A percentile compares a stretch with the other conserved stretches of the same genome.
phyloP scores from a whole-genome alignment of 2,113 vertebrate species.

The Thamnaconus septentrionalis region DNA sequence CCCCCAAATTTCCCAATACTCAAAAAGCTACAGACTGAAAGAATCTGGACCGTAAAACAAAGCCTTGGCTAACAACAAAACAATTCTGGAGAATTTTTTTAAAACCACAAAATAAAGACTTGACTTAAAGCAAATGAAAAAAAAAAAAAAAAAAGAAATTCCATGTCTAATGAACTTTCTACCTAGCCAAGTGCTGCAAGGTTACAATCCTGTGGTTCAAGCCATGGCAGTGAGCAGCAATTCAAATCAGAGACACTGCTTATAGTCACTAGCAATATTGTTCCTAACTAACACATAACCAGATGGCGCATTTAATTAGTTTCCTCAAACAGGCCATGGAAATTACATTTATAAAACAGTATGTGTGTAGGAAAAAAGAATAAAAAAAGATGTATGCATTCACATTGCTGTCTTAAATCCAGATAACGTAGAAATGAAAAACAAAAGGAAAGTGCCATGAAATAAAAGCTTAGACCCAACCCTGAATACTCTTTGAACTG shows the following conservation, averaged over 20 bases:
- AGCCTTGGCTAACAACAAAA: conserved; percentile 19
- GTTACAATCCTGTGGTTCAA: conserved; percentile 11
- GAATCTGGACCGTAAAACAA: conserved; percentile 6
- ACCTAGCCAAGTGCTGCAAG: not conserved
- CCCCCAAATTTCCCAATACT: conserved; percentile 23
- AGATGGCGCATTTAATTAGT: conserved; percentile 10
- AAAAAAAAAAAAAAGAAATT: not conserved
- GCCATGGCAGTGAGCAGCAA: not conserved
- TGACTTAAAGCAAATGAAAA: not conserved
- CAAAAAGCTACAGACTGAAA: conserved; percentile 38
- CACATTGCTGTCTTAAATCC: conserved; percentile 32
- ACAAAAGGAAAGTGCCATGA: conserved; percentile 62
- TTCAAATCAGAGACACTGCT: conserved; percentile 3
- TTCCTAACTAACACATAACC: conserved; percentile 5
- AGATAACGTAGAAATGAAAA: conserved; percentile 30
- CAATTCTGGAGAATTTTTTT: conserved; percentile 9
- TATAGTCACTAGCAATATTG: not conserved
- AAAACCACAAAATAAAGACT: conserved; percentile 6
- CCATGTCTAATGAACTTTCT: not conserved
- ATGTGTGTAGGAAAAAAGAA: conserved; percentile 37
- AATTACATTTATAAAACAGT: not conserved
- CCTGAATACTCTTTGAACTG: conserved; percentile 32
- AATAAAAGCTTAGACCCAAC: conserved; percentile 46
- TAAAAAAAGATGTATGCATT: conserved; percentile 37
- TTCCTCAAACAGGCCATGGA: conserved; percentile 9